A percentile compares a stretch with the other conserved stretches of the same genome.
Evolutionary conservation across 2,113 vertebrate species (phyloP).

Genomic region (Lycaon pictus): DNA sequence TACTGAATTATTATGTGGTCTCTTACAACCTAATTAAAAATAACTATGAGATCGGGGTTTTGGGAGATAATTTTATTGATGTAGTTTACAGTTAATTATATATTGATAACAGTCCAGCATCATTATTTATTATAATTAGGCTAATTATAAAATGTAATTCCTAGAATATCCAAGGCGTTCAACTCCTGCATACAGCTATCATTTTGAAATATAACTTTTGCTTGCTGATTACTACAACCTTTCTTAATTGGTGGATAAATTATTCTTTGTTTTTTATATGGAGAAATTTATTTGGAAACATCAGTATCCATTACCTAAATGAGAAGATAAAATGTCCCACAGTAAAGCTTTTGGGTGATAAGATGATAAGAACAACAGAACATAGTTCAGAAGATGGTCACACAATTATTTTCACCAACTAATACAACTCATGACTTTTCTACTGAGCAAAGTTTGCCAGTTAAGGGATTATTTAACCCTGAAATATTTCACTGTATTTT

Average conservation of each 20-base stretch:
- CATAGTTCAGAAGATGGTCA: neutral
- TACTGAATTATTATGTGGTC: neutral
- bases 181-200: neutral
- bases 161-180: neutral
- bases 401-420: neutral
- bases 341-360: neutral
- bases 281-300: neutral
- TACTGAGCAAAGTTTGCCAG: neutral
- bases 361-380: neutral
- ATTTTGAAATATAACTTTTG: constrained; percentile 42
- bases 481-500: neutral
- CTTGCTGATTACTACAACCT: neutral
- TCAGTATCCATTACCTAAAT: neutral
- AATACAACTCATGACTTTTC: neutral
- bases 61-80: constrained; percentile 53
- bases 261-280: constrained; percentile 11
- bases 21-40: constrained; percentile 60
- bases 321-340: neutral
- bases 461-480: neutral
- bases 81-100: constrained; percentile 61
- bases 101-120: neutral
- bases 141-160: constrained; percentile 52
- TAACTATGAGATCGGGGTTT: neutral
- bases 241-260: constrained; percentile 4
- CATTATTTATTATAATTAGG: constrained; percentile 50